phyloP scores from a whole-genome alignment of 2,113 vertebrate genomes.

The Gadus chalcogrammus region DNA sequence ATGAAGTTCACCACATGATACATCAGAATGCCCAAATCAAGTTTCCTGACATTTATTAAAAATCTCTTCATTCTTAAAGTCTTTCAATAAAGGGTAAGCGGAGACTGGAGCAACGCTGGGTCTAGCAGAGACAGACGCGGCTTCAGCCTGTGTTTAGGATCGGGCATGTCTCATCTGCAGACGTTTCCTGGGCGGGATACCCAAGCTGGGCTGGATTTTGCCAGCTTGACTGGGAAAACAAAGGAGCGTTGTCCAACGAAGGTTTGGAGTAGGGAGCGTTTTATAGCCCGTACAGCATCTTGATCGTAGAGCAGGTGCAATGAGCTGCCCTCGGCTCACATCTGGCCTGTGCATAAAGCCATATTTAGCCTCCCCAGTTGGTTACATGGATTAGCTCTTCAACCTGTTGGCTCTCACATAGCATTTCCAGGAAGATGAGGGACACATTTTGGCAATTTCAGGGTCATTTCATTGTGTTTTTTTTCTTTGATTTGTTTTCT shows the following conservation, averaged over 20 bases:
- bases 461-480: constrained; percentile 33
- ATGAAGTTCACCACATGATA: too few relatives aligned
- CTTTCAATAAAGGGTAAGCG: too few relatives aligned
- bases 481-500: too few relatives aligned
- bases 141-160: too few relatives aligned
- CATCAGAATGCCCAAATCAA: too few relatives aligned
- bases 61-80: too few relatives aligned
- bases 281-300: background rate
- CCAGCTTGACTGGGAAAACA: constrained; percentile 39
- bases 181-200: constrained; percentile 28
- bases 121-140: too few relatives aligned
- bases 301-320: constrained; percentile 64
- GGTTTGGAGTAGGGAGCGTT: constrained; percentile 27
- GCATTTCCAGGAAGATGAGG: constrained; percentile 33
- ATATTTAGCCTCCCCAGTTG: constrained; percentile 56
- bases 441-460: constrained; percentile 52
- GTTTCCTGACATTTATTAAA: too few relatives aligned
- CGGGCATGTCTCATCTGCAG: constrained; percentile 7
- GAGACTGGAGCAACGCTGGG: too few relatives aligned
- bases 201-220: constrained; percentile 28
- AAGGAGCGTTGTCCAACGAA: constrained; percentile 18
- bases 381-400: constrained; percentile 51
- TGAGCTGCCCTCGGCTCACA: constrained; percentile 46
- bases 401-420: constrained; percentile 9
- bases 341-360: constrained; percentile 57